Evolutionary conservation across 2,888 invertebrate genomes (phyloP).

Genomic region (Diarsia brunnea): DNA sequence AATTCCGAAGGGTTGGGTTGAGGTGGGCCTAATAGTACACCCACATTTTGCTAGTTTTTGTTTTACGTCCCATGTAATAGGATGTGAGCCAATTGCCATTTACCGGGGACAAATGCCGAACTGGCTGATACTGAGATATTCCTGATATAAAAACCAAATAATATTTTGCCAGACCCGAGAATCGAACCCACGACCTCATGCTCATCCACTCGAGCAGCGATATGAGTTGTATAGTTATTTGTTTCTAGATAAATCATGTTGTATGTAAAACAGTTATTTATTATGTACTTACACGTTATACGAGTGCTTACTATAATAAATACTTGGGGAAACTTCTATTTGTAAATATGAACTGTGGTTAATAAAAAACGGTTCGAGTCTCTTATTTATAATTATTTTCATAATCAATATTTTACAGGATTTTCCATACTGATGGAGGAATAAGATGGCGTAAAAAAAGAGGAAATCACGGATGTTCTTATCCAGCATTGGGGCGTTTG

Average conservation of each 20-base stretch:
- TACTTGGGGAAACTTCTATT: not conserved
- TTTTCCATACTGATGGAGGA: not conserved
- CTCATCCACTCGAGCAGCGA: no score
- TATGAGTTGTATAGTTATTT: not conserved
- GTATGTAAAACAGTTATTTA: not conserved
- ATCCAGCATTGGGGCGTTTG: not conserved
- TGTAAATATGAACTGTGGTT: conserved; percentile 1
- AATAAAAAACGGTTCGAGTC: not conserved
- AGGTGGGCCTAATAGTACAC: no score
- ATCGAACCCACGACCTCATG: no score
- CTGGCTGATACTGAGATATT: no score
- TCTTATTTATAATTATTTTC: no score
- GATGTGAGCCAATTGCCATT: no score
- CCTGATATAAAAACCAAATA: no score
- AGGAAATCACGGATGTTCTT: not conserved
- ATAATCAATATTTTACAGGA: not conserved
- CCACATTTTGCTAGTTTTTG: no score
- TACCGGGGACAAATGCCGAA: no score
- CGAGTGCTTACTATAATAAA: conserved; percentile 2
- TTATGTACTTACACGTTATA: not conserved
- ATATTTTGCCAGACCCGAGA: no score
- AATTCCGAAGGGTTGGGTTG: not conserved
- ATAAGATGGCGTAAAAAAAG: not conserved
- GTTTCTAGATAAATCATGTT: not conserved
- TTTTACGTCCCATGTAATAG: no score